Conservation (phyloP, 2,888 invertebrate genomes). For the Caenorhabditis sp. region DNA sequence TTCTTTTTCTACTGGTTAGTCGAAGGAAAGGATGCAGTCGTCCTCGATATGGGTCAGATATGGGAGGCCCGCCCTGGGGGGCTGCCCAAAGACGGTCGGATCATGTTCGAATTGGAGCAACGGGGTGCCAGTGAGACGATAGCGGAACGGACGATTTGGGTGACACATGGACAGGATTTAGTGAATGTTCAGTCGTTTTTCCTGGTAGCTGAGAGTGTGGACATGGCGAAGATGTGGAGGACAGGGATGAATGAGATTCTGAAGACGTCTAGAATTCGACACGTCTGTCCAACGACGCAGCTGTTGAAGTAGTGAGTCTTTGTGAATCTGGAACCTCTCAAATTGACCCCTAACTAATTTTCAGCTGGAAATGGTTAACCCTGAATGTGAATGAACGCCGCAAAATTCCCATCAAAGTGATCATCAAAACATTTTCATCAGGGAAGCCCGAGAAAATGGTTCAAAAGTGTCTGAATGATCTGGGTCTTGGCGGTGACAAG, state of each 20-base stretch:
- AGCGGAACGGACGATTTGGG: constrained; percentile 95
- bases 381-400: constrained; percentile 95
- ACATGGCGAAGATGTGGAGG: constrained; percentile 97
- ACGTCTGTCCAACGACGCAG: constrained; percentile 95
- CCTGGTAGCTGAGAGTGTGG: constrained; percentile 94
- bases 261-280: constrained; percentile 93
- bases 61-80: constrained; percentile 81
- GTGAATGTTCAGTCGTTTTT: constrained; percentile 99
- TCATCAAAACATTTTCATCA: constrained; percentile 98
- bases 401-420: constrained; percentile 91
- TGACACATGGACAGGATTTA: constrained; percentile 98
- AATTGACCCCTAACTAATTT: too few species aligned
- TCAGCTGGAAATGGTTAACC: constrained; percentile 98
- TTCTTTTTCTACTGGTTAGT: constrained; percentile 86
- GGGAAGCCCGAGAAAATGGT: constrained; percentile 99
- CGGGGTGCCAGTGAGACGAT: constrained; percentile 89
- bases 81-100: constrained; percentile 89
- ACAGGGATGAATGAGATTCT: constrained; percentile 92
- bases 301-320: constrained; percentile 96
- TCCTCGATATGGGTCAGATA: constrained; percentile 94
- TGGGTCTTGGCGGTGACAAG: constrained; percentile 92
- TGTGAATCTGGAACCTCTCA: too few species aligned
- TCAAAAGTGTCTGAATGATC: constrained; percentile 95
- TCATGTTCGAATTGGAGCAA: constrained; percentile 88
- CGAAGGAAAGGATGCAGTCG: constrained; percentile 92